Evolutionary conservation across 1,140 invertebrate genomes (phyloP), one percentile per base, ranked within the genome.

Genomic region (Centruroides vittatus): DNA sequence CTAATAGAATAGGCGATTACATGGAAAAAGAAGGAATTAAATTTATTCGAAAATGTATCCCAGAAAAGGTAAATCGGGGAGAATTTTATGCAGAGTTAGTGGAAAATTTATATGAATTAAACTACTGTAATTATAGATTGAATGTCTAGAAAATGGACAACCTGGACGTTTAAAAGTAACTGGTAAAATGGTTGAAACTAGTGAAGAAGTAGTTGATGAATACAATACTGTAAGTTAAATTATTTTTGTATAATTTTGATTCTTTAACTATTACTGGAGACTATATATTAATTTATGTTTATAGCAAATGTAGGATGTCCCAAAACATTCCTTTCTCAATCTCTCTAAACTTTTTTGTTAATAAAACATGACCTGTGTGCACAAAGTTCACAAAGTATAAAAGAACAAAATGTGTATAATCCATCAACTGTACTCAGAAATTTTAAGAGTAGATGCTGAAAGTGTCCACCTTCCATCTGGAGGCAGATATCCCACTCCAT

Each of bases 1-100:
- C 93, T 4, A 78, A 82, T 47, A 79, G 86, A 63, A 81, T 98
- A 60, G 83, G 85, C 11, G 76, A 81, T 35, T 86, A 93, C 72
- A 94, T 98, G 91, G 76, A 83, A 64, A 75, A 84, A 56, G 82
- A 85, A 63, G 89, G 89, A 3, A 82, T 97, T 35, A 83, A 86
- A 66, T 95, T 98, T 74, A 74, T 93, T 48, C 74, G 84, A 63
- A 81, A 82, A 66, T 86, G 84, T 66, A 80, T 94, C 10, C 89
- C 92, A 0, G 79, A 81, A 52, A 82, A 83, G 47, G 80, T 98
- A 34, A 81, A 11, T 61, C 23, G 23, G 23, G 23, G 23, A 0
- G 23, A 10, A 12, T 51, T 13, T 41, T 46, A 23, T 23, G 23
- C 23, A 23, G 23, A 23, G 23, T 23, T 23, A 23, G n/a, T n/a